phyloP scores from a whole-genome alignment of 2,797 vertebrate genomes.

The Poecilia gillii region DNA sequence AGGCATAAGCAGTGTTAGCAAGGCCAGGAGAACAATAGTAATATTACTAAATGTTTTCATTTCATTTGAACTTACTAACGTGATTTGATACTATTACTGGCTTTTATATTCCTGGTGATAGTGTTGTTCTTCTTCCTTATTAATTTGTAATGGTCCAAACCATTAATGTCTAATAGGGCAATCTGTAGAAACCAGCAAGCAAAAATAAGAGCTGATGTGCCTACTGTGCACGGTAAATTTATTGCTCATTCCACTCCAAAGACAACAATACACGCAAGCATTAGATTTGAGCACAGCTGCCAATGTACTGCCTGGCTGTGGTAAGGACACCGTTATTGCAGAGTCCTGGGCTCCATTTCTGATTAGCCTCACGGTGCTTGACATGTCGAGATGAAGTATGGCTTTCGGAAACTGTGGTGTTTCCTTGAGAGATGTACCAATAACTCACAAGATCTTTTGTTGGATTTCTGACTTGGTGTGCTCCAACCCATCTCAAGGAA shows the following conservation, averaged over 20 bases:
- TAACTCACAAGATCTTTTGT: background rate
- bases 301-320: conserved; percentile 5
- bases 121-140: background rate
- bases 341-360: conserved; percentile 1
- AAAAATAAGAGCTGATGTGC: conserved; percentile 8
- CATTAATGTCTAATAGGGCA: background rate
- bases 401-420: background rate
- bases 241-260: conserved; percentile 22
- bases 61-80: conserved; percentile 25
- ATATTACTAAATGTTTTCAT: background rate
- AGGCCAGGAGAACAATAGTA: background rate
- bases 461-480: conserved; percentile 7
- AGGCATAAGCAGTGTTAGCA: background rate
- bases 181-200: conserved; percentile 4
- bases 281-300: conserved; percentile 10
- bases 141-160: background rate
- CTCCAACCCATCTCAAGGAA: background rate
- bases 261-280: background rate
- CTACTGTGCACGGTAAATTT: conserved; percentile 15
- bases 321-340: background rate
- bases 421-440: background rate
- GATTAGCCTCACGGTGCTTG: background rate
- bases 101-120: background rate
- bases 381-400: conserved; percentile 10
- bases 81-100: conserved; percentile 7